These are phyloP conservation scores for Kryphioiulus occultus DNA, from an alignment of 2,888 invertebrate species.

Conservation along the genomic window DNA sequence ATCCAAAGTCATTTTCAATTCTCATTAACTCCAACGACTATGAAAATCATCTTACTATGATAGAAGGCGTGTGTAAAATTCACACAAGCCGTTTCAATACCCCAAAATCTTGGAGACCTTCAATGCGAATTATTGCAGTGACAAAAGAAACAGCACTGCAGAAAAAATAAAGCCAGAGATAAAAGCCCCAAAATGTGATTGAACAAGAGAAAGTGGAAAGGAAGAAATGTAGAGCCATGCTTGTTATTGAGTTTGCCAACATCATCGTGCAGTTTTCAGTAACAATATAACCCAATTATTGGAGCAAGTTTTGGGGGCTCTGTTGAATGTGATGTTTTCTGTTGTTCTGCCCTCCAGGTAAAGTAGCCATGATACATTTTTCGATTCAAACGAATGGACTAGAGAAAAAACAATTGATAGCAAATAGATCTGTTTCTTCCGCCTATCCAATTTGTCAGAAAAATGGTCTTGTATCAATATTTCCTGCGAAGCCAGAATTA, in stretches of 20 bases:
- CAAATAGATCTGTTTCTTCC: background rate
- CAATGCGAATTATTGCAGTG: background rate
- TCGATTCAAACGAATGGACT: background rate
- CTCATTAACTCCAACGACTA: background rate
- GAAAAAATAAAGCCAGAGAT: background rate
- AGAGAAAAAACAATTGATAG: background rate
- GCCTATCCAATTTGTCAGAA: background rate
- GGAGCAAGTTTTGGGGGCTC: background rate
- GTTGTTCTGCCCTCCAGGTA: background rate
- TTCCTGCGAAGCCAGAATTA: background rate
- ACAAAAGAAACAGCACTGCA: background rate
- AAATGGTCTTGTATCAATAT: background rate
- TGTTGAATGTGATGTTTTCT: background rate
- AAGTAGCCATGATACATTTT: background rate
- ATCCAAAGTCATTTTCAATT: background rate
- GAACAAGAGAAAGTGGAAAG: background rate
- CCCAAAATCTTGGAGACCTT: background rate
- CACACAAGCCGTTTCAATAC: background rate
- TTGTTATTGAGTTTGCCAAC: conserved; percentile 18
- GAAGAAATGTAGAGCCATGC: background rate
- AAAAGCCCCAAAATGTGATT: background rate
- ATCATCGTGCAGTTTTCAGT: conserved; percentile 20
- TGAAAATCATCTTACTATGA: background rate
- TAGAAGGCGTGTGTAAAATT: background rate
- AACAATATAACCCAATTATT: conserved; percentile 26